phyloP scores from a whole-genome alignment of 2,888 invertebrate genomes.

The Macropis europaea region DNA sequence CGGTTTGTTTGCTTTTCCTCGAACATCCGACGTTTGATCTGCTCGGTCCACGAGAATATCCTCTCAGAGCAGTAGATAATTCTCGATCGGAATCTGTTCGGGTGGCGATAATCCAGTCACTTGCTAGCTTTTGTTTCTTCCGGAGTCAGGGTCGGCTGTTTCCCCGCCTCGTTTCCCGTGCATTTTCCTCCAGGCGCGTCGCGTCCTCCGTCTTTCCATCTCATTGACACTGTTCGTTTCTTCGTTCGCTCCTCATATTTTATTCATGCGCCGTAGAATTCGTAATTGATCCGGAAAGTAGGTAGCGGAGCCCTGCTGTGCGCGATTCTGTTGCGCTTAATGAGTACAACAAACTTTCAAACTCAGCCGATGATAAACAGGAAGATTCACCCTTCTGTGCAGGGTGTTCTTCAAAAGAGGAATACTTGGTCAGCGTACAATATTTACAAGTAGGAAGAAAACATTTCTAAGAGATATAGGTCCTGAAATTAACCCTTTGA shows the following conservation, averaged over 20 bases:
- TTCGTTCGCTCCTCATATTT: not conserved
- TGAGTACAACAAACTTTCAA: not conserved
- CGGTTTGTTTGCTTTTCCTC: too few species aligned
- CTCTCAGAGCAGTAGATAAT: too few species aligned
- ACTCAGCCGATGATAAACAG: not conserved
- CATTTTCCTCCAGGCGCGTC: not conserved
- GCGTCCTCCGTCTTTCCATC: conserved; percentile 1
- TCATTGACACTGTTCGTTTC: not conserved
- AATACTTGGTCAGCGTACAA: too few species aligned
- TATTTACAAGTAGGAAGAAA: too few species aligned
- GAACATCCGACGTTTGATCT: too few species aligned
- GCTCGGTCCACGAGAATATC: too few species aligned
- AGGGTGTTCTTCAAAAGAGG: too few species aligned
- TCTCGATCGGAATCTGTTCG: too few species aligned
- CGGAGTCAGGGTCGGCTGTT: not conserved
- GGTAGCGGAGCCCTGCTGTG: not conserved
- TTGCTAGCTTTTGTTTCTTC: not conserved
- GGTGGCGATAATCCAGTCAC: not conserved
- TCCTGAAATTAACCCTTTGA: too few species aligned
- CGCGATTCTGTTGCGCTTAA: not conserved
- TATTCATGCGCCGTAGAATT: not conserved
- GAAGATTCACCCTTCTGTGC: not conserved
- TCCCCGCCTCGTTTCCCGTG: not conserved
- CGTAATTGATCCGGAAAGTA: not conserved
- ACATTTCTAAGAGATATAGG: too few species aligned